A percentile compares a stretch with the other conserved stretches of the same genome.
Conservation (phyloP, 2,113 vertebrate genomes). For the Nettapus auritus region DNA sequence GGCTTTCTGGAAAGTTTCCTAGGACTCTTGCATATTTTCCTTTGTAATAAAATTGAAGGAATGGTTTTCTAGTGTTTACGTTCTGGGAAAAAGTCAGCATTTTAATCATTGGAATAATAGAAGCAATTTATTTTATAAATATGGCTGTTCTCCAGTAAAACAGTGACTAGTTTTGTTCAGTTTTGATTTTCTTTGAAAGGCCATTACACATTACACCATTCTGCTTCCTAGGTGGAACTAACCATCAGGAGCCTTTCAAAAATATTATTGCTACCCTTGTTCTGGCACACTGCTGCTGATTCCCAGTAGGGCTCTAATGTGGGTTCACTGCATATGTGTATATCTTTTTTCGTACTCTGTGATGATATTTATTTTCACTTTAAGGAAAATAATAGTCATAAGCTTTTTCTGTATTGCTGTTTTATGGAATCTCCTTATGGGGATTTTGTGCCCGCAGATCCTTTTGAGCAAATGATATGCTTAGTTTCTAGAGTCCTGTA, state of each 20-base stretch:
- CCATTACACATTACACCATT: background rate
- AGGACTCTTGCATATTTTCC: background rate
- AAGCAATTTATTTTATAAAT: slow-evolving; percentile 32
- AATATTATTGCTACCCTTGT: background rate
- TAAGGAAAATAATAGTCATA: background rate
- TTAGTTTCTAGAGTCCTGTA: background rate
- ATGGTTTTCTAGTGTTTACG: background rate
- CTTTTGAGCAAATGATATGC: background rate
- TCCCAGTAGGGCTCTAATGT: background rate
- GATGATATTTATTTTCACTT: background rate
- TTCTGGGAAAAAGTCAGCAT: background rate
- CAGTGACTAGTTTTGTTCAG: slow-evolving; percentile 11
- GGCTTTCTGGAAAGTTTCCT: background rate
- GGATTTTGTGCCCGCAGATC: background rate
- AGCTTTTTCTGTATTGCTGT: background rate
- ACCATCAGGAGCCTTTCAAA: background rate
- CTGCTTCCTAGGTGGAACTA: background rate
- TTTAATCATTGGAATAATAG: slow-evolving; percentile 3
- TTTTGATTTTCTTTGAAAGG: slow-evolving; percentile 1
- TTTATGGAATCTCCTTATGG: background rate
- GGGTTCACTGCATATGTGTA: background rate
- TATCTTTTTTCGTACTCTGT: background rate
- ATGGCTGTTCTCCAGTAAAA: slow-evolving; percentile 2
- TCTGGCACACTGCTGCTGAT: background rate
- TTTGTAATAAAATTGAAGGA: background rate